These are phyloP conservation scores for Dryadula phaetusa DNA, from an alignment of 2,888 invertebrate genomes.

Conservation along the genomic window DNA sequence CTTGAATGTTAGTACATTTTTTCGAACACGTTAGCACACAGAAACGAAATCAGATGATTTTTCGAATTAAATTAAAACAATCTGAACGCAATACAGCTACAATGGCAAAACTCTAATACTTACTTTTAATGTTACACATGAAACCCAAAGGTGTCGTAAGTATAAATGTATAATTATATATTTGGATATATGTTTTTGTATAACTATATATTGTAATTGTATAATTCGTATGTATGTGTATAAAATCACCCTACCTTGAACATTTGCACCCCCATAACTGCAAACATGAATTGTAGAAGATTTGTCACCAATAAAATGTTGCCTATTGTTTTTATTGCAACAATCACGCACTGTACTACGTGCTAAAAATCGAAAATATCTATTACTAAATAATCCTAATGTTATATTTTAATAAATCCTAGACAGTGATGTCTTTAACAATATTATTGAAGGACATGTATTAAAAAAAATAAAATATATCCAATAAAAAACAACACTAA, in stretches of 20 bases:
- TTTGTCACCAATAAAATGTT: slow-evolving; percentile 99
- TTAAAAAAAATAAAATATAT: neutral
- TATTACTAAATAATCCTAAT: slow-evolving; percentile 39
- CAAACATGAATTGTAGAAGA: slow-evolving; percentile 99
- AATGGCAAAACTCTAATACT: slow-evolving; percentile 66
- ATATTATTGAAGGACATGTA: neutral
- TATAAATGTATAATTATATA: slow-evolving; percentile 36
- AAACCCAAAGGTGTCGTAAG: slow-evolving; percentile 78
- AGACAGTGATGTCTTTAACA: slow-evolving; percentile 9
- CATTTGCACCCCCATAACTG: slow-evolving; percentile 99
- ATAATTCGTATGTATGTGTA: slow-evolving; percentile 14
- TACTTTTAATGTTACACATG: slow-evolving; percentile 53
- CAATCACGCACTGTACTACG: slow-evolving; percentile 99
- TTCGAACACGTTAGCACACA: slow-evolving; percentile 47
- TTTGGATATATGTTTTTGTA: slow-evolving; percentile 46
- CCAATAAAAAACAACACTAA: neutral
- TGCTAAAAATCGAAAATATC: slow-evolving; percentile 87
- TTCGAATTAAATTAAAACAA: slow-evolving; percentile 4
- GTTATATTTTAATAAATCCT: slow-evolving; percentile 4
- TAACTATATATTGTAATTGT: slow-evolving; percentile 8
- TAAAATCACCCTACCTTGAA: slow-evolving; percentile 94
- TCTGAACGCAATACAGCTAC: slow-evolving; percentile 33
- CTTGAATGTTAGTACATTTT: slow-evolving; percentile 37
- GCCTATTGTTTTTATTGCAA: slow-evolving; percentile 99
- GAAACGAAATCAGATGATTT: slow-evolving; percentile 47